A percentile compares a stretch with the other conserved stretches of the same genome.
These are phyloP conservation scores for Yponomeuta evonymella DNA, from an alignment of 2,888 invertebrate genomes.

Conservation along the genomic window DNA sequence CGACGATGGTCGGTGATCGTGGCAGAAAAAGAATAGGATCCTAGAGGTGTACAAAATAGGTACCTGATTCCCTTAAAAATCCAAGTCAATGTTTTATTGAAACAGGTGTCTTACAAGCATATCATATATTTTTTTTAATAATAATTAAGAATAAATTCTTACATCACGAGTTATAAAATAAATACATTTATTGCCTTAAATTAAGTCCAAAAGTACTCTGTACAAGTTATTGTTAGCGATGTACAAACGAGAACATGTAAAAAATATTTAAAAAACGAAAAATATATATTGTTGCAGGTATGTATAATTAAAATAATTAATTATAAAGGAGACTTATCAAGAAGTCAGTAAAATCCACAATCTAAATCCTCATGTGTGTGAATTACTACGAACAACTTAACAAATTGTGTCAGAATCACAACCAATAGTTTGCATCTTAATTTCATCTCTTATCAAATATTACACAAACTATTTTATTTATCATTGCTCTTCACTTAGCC, in stretches of 20 bases:
- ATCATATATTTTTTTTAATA: constrained; percentile 73
- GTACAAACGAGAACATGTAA: constrained; percentile 74
- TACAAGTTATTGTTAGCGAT: constrained; percentile 75
- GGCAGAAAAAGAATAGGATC: too few species aligned
- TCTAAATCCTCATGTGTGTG: constrained; percentile 37
- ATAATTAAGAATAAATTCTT: constrained; percentile 77
- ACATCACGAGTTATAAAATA: constrained; percentile 77
- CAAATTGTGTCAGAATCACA: constrained; percentile 76
- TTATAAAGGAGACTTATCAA: constrained; percentile 57
- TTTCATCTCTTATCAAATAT: constrained; percentile 70
- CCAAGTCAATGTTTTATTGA: not conserved
- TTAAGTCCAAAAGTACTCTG: constrained; percentile 76
- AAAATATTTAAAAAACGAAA: constrained; percentile 59
- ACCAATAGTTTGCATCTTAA: constrained; percentile 74
- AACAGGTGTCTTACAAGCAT: constrained; percentile 58
- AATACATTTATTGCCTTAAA: constrained; percentile 77
- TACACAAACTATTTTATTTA: constrained; percentile 72
- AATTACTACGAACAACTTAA: constrained; percentile 71
- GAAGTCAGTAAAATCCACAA: constrained; percentile 54
- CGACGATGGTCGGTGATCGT: too few species aligned
- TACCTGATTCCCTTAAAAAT: too few species aligned
- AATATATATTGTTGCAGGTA: constrained; percentile 25
- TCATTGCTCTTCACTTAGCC: constrained; percentile 74
- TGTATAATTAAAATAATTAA: constrained; percentile 32
- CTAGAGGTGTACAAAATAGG: too few species aligned